phyloP scores from a whole-genome alignment of 2,113 vertebrate genomes.

The Gasterosteus nipponicus region DNA sequence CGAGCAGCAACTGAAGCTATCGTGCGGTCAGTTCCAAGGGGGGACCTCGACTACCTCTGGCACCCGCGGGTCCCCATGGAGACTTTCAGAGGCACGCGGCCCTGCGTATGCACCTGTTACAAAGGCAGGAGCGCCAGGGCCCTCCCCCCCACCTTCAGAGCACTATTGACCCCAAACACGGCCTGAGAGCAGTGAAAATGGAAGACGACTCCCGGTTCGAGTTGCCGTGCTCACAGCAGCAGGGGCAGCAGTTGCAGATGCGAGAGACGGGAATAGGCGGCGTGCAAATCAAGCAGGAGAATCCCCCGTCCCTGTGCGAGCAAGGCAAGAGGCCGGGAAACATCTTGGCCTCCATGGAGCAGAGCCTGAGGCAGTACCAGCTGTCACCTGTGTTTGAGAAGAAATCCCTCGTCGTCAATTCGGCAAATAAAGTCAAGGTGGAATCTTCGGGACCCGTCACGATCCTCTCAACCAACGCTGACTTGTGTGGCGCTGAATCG shows the following conservation, averaged over 20 bases:
- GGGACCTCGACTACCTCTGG: constrained; percentile 77
- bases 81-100: constrained; percentile 90
- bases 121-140: constrained; percentile 88
- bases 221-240: constrained; percentile 67
- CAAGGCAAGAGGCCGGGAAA: constrained; percentile 81
- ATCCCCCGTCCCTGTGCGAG: constrained; percentile 79
- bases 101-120: constrained; percentile 89
- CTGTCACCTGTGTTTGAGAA: constrained; percentile 91
- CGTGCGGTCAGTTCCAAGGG: constrained; percentile 72
- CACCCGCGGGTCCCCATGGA: constrained; percentile 69
- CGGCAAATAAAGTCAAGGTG: constrained; percentile 90
- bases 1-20: constrained; percentile 70
- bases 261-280: constrained; percentile 76
- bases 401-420: constrained; percentile 86
- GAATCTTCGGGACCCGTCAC: constrained; percentile 90
- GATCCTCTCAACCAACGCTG: constrained; percentile 84
- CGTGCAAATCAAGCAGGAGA: constrained; percentile 88
- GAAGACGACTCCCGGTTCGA: constrained; percentile 84
- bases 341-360: constrained; percentile 95
- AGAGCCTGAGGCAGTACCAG: constrained; percentile 91
- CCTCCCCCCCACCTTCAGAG: constrained; percentile 78
- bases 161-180: constrained; percentile 71
- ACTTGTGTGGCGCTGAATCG: constrained; percentile 72
- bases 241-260: constrained; percentile 62
- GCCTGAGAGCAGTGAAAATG: constrained; percentile 82